Conservation (phyloP, 1,140 invertebrate genomes). For the Antheraea pernyi region DNA sequence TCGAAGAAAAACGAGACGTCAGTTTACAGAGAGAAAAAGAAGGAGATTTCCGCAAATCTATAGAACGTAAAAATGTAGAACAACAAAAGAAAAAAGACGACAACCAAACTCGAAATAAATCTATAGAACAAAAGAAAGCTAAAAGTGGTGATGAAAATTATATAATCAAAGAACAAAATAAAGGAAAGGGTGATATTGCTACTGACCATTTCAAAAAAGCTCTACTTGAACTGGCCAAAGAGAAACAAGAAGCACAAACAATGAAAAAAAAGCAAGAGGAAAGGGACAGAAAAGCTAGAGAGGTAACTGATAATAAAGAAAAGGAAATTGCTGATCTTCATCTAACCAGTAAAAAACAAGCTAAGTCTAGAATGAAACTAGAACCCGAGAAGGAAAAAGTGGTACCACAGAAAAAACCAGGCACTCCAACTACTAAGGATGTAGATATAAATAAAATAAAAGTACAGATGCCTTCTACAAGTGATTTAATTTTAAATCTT, state of each 20-base stretch:
- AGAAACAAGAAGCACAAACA: slow-evolving; percentile 15
- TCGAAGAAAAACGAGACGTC: not conserved
- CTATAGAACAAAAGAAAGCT: not conserved
- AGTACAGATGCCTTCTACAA: slow-evolving; percentile 29
- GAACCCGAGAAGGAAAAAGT: not conserved
- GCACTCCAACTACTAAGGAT: slow-evolving; percentile 26
- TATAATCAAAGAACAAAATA: not conserved
- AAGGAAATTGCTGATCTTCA: slow-evolving; percentile 10
- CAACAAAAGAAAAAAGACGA: slow-evolving; percentile 7
- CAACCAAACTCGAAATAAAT: not conserved
- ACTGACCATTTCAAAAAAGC: not conserved
- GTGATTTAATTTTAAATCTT: slow-evolving; percentile 42
- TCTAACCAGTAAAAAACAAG: slow-evolving; percentile 12
- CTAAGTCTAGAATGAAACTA: slow-evolving; percentile 2
- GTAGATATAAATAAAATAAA: slow-evolving; percentile 38
- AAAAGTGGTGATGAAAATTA: not conserved
- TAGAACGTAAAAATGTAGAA: not conserved
- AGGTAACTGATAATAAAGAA: slow-evolving; percentile 18
- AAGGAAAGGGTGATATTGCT: not conserved
- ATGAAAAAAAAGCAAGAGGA: slow-evolving; percentile 18
- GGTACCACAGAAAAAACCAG: slow-evolving; percentile 12
- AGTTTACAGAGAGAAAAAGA: slow-evolving; percentile 16
- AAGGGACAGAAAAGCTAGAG: slow-evolving; percentile 14
- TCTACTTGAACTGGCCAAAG: slow-evolving; percentile 3
- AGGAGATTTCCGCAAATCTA: not conserved